Conservation (phyloP, 2,113 vertebrate species). For the Mesoclemmys tuberculata region DNA sequence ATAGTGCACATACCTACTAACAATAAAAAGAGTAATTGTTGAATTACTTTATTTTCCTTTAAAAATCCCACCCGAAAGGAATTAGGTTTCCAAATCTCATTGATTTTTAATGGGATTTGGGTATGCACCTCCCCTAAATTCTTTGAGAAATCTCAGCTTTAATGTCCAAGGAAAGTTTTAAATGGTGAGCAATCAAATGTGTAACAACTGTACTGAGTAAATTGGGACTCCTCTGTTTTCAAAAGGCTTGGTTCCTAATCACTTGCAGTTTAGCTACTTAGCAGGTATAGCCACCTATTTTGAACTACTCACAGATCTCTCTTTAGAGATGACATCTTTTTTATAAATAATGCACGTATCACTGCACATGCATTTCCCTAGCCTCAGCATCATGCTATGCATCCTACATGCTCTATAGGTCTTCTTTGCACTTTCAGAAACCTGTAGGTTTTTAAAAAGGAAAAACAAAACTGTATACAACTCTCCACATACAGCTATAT, state of each 20-base stretch:
- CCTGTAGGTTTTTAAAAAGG: slow-evolving; percentile 2
- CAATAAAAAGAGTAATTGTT: not conserved
- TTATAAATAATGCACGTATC: slow-evolving; percentile 66
- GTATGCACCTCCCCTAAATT: not conserved
- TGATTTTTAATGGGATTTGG: not conserved
- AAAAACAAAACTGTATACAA: not conserved
- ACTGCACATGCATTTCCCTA: slow-evolving; percentile 46
- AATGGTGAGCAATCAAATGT: slow-evolving; percentile 14
- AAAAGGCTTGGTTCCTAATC: slow-evolving; percentile 69
- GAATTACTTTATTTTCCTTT: not conserved
- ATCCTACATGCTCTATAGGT: slow-evolving; percentile 62
- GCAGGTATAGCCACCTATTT: slow-evolving; percentile 66
- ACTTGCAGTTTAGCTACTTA: slow-evolving; percentile 75
- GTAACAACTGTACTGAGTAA: slow-evolving; percentile 46
- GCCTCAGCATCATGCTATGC: slow-evolving; percentile 59
- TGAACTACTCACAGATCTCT: slow-evolving; percentile 66
- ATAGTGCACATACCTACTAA: not conserved
- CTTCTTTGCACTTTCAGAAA: slow-evolving; percentile 26
- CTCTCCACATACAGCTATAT: slow-evolving; percentile 33
- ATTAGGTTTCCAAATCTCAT: not conserved
- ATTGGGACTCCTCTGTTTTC: slow-evolving; percentile 57
- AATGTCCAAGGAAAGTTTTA: not conserved
- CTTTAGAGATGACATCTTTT: slow-evolving; percentile 70
- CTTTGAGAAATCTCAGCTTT: slow-evolving; percentile 14
- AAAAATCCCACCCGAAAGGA: not conserved